Evolutionary conservation across 2,888 invertebrate genomes (phyloP).

Genomic region (Tipula confusa): DNA sequence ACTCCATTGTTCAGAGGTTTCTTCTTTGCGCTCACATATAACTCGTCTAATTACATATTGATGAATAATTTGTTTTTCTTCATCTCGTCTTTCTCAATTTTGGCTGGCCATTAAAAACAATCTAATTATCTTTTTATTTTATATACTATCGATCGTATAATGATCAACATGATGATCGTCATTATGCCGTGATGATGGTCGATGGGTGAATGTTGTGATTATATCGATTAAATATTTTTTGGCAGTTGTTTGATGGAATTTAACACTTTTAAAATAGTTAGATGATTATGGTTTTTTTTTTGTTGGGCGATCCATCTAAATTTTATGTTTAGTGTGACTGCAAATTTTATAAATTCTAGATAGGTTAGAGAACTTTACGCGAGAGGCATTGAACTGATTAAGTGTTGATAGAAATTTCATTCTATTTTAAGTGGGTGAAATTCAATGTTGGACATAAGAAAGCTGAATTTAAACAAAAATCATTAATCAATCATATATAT

Average conservation of each 20-base stretch:
- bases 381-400: not conserved
- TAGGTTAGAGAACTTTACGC: not conserved
- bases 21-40: not conserved
- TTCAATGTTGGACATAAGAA: not conserved
- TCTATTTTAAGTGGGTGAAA: not conserved
- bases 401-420: not conserved
- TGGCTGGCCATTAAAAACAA: not conserved
- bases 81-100: not conserved
- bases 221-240: not conserved
- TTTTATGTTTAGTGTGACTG: not conserved
- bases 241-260: slow-evolving; percentile 12
- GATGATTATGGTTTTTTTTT: not conserved
- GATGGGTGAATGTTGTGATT: not conserved
- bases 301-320: not conserved
- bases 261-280: not conserved
- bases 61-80: not conserved
- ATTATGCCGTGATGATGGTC: not conserved
- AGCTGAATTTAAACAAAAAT: not conserved
- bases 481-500: not conserved
- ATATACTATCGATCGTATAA: not conserved
- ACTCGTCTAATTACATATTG: not conserved
- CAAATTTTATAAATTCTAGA: not conserved
- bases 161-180: not conserved
- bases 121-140: not conserved
- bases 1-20: not conserved